Evolutionary conservation across 2,888 invertebrate species (phyloP).

Genomic region (Mythimna impura): DNA sequence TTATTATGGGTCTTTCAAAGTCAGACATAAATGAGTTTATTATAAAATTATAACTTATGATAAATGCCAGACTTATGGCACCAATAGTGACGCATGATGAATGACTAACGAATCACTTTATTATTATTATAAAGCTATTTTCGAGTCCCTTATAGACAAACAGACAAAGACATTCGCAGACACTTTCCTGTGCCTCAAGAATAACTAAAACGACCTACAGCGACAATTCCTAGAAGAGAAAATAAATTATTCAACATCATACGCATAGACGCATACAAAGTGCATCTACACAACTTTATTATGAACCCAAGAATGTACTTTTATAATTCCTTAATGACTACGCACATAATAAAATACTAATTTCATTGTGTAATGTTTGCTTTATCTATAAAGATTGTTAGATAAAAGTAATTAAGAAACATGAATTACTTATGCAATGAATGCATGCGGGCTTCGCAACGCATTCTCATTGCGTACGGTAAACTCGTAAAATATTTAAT

Average conservation of each 20-base stretch:
- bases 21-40: too few relatives aligned
- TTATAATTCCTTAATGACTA: slow-evolving; percentile 52
- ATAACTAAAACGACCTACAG: slow-evolving; percentile 57
- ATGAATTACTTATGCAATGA: slow-evolving; percentile 38
- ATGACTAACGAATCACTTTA: slow-evolving; percentile 18
- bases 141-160: slow-evolving; percentile 22
- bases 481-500: slow-evolving; percentile 27
- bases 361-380: slow-evolving; percentile 34
- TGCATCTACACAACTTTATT: slow-evolving; percentile 44
- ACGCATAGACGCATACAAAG: slow-evolving; percentile 39
- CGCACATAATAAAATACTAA: slow-evolving; percentile 51
- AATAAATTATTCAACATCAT: slow-evolving; percentile 55
- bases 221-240: slow-evolving; percentile 48
- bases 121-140: slow-evolving; percentile 21
- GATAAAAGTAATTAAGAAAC: slow-evolving; percentile 45
- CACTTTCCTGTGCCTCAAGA: slow-evolving; percentile 43
- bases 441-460: slow-evolving; percentile 24
- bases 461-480: slow-evolving; percentile 31
- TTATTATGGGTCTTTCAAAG: too few relatives aligned
- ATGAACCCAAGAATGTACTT: slow-evolving; percentile 32
- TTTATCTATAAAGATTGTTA: slow-evolving; percentile 43
- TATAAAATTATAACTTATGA: slow-evolving; percentile 1
- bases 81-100: slow-evolving; percentile 12
- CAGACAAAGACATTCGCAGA: slow-evolving; percentile 47
- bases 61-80: slow-evolving; percentile 22